Base-by-base conservation (phyloP, 2,888 invertebrate genomes). In the Cephus pygmeus region DNA sequence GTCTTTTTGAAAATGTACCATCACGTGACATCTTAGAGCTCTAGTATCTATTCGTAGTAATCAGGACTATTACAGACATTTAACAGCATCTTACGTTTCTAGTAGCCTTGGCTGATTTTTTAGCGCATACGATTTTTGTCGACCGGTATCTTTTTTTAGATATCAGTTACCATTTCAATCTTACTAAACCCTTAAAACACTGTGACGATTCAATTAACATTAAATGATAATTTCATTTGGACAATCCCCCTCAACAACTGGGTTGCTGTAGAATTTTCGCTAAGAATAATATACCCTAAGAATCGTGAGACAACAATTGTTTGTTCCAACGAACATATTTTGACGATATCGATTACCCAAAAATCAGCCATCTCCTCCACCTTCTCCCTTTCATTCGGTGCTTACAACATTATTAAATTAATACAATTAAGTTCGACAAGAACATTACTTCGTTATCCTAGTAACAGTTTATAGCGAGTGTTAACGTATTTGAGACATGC, bases 51-150 rank as follows among this genome's bases (percentile, higher is more conserved):
- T 1, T 56, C 71, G 15, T 11, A 31, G 71, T 30, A 33, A 71
- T 33, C 71, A 33, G 31, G 71, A 71, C 71, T 31, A 71, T 71
- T 71, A 71, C 71, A 71, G 71, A 71, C 71, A 71, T 71, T 71
- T 15, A 71, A 71, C 71, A 33, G 33, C 71, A 71, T 33, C 71
- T 71, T 71, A 71, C 71, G 33, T 33, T 33, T 71, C 71, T 71
- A 71, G 30, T 71, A 71, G 71, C 71, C 33, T 33, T 30, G 30
- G 30, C 71, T 71, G 31, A 33, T 30, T 71, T 33, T 56, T 56
- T 23, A 56, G 40, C 23, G 23, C 40, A 1, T 56, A 6, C 40
- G 6, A 56, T 56, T 56, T 56, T 6, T 56, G 6, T 6, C 23
- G 23, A 23, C 9, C 23, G 6, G 1, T 56, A 23, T 23, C 15